Base-by-base conservation (phyloP, 2,797 vertebrate species). In the Oreonectes daqikongensis region DNA sequence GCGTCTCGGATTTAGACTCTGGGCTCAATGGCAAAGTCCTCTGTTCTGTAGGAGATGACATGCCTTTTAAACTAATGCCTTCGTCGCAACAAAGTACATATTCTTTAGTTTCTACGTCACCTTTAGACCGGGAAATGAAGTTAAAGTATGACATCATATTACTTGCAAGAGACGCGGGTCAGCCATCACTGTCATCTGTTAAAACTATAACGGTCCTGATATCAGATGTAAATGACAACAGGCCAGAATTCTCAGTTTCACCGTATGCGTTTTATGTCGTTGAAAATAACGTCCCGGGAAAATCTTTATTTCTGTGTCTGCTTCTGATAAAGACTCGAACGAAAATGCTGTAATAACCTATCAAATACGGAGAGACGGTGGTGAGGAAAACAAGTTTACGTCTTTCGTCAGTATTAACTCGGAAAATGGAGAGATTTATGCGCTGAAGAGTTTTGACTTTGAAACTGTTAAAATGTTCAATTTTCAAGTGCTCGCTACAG, bases 361-460 rank as follows among this genome's bases (percentile, higher is more conserved):
- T 81, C 53, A 82, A 0, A 80, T 85, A 59, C 65, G 24, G n/a
- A 82, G 78, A 77, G 70, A 68, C 1, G 72, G 11, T 70, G 28
- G 46, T 0, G 75, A 72, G 8, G 81, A 81, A 14, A 84, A 79
- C 6, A 73, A 73, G 61, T 35, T 79, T 4, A 20, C 78, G 1
- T 83, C 85, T 2, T 89, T 82, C 48, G 30, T 88, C 5, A 86
- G 82, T 46, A 72, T 87, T 2, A 85, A 87, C 72, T 85, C 92
- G 0, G 91, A 92, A 86, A 93, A 87, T 0, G 92, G 93, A 0
- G 89, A 88, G 48, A 88, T 94, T 81, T 91, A 91, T 1, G 90
- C 91, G 0, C 83, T 93, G 55, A 90, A 90, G 48, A 91, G 88
- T n/a, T 90, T 94, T 0, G 92, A 93, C 73, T 92, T 90, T 0